phyloP scores from a whole-genome alignment of 2,113 vertebrate species.

The Chloropsis cyanopogon region DNA sequence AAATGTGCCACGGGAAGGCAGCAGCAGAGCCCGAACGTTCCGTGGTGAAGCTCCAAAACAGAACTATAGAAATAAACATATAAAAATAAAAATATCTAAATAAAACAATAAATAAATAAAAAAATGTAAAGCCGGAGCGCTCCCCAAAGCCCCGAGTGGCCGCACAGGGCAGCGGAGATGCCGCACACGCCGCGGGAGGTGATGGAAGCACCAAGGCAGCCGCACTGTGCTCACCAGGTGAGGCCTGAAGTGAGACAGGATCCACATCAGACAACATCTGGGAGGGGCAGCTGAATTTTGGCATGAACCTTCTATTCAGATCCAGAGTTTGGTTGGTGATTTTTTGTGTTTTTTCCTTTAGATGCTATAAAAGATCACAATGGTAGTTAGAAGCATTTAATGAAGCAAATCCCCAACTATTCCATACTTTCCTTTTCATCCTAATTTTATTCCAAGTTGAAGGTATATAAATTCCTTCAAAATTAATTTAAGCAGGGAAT shows the following conservation, averaged over 20 bases:
- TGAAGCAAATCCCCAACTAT: not conserved
- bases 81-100: too few relatives aligned
- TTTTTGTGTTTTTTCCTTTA: accelerated
- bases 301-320: accelerated
- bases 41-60: not conserved
- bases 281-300: accelerated
- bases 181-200: not conserved
- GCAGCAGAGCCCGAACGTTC: accelerated
- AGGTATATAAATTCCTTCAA: not conserved
- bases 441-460: not conserved
- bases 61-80: too few relatives aligned
- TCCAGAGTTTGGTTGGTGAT: not conserved
- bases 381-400: not conserved
- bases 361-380: not conserved
- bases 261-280: not conserved
- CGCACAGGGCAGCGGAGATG: accelerated
- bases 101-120: too few relatives aligned
- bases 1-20: accelerated
- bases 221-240: not conserved
- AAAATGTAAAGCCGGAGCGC: too few relatives aligned
- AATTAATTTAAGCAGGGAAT: not conserved
- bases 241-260: not conserved
- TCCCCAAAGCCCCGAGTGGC: not conserved
- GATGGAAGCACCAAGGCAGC: not conserved
- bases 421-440: not conserved